Percentiles rank a stretch among this genome's conserved stretches.
These are phyloP conservation scores for Bradypus variegatus DNA, from an alignment of 2,797 vertebrate species.

Conservation along the genomic window DNA sequence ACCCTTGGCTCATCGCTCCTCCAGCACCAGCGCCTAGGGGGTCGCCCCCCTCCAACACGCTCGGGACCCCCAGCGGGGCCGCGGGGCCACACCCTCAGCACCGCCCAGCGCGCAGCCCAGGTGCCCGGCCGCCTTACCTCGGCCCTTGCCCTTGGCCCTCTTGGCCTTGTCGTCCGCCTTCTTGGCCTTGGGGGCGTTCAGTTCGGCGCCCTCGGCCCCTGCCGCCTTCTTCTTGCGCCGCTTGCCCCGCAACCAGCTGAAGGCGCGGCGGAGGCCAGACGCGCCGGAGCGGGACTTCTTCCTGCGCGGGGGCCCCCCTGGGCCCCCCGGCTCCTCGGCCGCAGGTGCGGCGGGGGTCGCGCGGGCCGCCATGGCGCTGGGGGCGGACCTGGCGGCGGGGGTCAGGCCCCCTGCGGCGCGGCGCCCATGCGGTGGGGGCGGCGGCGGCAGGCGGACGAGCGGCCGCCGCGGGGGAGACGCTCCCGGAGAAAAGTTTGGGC, in stretches of 20 bases:
- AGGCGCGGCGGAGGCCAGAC: constrained; percentile 78
- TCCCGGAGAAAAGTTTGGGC: constrained; percentile 64
- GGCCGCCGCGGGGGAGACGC: constrained; percentile 37
- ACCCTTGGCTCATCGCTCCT: neutral
- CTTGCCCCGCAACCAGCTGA: constrained; percentile 87
- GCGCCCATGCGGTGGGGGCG: constrained; percentile 48
- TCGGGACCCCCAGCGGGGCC: neutral
- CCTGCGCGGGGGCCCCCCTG: constrained; percentile 59
- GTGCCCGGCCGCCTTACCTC: constrained; percentile 60
- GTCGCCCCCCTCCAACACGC: neutral
- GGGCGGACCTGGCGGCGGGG: constrained; percentile 39
- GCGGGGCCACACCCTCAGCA: constrained; percentile 9
- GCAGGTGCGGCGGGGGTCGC: constrained; percentile 61
- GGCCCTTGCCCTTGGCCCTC: constrained; percentile 66
- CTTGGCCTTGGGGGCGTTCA: constrained; percentile 56
- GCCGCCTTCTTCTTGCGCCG: constrained; percentile 74
- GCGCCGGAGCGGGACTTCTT: constrained; percentile 81
- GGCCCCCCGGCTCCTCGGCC: constrained; percentile 47
- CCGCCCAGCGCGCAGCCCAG: constrained; percentile 32
- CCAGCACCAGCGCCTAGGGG: neutral
- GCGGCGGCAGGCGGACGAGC: neutral
- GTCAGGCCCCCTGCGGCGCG: constrained; percentile 55
- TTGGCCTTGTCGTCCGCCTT: constrained; percentile 63
- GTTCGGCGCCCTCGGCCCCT: constrained; percentile 47
- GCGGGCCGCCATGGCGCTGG: constrained; percentile 61